A percentile compares a stretch with the other conserved stretches of the same genome.
phyloP scores from a whole-genome alignment of 2,113 vertebrate species.

The Actenoides lindsayi region DNA sequence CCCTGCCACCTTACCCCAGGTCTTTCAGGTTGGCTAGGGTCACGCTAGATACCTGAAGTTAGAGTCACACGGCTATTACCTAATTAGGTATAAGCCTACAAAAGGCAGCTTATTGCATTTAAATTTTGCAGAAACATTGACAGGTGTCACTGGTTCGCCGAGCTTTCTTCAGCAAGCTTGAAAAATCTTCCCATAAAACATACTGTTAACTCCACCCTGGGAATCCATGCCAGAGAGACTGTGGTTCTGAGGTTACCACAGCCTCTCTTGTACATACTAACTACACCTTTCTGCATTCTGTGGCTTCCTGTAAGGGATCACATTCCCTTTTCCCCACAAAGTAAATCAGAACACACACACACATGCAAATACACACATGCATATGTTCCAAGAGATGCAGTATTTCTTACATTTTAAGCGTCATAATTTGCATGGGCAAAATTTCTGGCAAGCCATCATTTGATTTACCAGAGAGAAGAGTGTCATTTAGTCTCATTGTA shows the following conservation, averaged over 20 bases:
- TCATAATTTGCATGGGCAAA: background rate
- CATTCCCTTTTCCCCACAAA: background rate
- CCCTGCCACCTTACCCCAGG: background rate
- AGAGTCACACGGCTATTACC: background rate
- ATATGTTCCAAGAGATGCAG: background rate
- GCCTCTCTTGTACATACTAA: background rate
- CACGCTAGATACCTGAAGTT: background rate
- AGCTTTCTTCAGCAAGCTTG: background rate
- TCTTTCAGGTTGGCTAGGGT: background rate
- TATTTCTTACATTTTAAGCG: background rate
- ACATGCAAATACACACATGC: background rate
- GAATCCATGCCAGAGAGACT: background rate
- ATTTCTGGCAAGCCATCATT: background rate
- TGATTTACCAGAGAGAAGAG: background rate
- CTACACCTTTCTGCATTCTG: background rate
- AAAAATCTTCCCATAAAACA: background rate
- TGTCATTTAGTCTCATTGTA: background rate
- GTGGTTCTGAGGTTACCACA: background rate
- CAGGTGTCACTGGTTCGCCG: background rate
- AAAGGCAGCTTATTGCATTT: background rate
- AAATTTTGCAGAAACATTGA: background rate
- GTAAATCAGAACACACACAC: background rate
- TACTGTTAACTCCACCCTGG: background rate
- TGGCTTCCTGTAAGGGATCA: background rate
- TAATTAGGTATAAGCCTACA: background rate